These are phyloP conservation scores for Micropoecilia bifurca DNA, from an alignment of 2,797 vertebrate genomes.

Conservation along the genomic window DNA sequence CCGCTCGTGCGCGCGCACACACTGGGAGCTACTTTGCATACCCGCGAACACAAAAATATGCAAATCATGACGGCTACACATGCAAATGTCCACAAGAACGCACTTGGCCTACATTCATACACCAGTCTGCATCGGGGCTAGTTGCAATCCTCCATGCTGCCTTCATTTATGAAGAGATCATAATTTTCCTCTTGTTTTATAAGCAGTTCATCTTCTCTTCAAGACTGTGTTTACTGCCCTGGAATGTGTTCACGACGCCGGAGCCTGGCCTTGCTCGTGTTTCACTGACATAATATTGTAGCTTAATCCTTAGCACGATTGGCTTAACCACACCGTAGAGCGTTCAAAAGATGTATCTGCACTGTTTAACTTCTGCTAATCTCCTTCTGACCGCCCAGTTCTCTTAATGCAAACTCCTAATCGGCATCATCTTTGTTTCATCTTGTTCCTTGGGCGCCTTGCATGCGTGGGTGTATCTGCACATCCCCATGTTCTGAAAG, in stretches of 20 bases:
- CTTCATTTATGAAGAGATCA: constrained; percentile 14
- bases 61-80: constrained; percentile 33
- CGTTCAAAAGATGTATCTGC: constrained; percentile 69
- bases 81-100: constrained; percentile 30
- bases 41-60: constrained; percentile 43
- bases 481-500: background rate
- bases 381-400: constrained; percentile 64
- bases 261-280: constrained; percentile 29
- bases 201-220: constrained; percentile 47
- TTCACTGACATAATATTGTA: constrained; percentile 52
- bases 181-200: constrained; percentile 25
- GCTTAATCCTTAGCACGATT: constrained; percentile 75
- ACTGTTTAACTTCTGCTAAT: constrained; percentile 75
- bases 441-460: constrained; percentile 54
- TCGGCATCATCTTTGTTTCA: constrained; percentile 44
- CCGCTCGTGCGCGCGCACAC: constrained; percentile 22
- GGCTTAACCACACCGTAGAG: constrained; percentile 67
- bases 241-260: constrained; percentile 50
- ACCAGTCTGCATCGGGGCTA: constrained; percentile 12
- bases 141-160: constrained; percentile 15
- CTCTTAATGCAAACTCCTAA: constrained; percentile 61
- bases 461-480: constrained; percentile 16
- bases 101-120: constrained; percentile 39
- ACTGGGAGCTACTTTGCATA: constrained; percentile 52
- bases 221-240: constrained; percentile 30